Base-by-base conservation (phyloP, 2,797 vertebrate species). In the Poeciliopsis presidionis region DNA sequence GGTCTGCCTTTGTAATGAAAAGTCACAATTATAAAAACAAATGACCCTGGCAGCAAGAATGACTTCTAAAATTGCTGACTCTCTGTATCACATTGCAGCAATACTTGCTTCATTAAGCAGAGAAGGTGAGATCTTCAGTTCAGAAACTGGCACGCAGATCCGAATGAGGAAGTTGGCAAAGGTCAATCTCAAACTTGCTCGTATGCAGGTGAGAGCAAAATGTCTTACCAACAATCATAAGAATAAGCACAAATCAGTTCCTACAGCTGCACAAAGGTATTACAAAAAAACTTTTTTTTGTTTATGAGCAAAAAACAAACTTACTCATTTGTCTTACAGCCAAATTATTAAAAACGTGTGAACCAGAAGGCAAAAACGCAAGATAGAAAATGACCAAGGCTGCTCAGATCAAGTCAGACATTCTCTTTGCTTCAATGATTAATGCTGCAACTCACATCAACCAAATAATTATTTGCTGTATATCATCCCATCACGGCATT, bases 61-160 rank as follows among this genome's bases (percentile, higher is more conserved):
- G 87, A 87, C 92, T 92, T 92, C 82, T 81, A 92, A 90, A 92
- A 87, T 83, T 73, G 91, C 93, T 93, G 92, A 93, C 81, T 87
- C 71, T 20, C 13, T 75, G 78, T 83, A 43, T 88, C 79, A 78
- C 73, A 65, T 79, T 63, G 51, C 73, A 80, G 84, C 82, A 75
- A 75, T 86, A 55, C 84, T 89, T 91, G 92, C 88, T 90, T 92
- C 92, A 92, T 94, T 94, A 93, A 91, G 82, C 88, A 67, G 82
- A 78, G 90, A 94, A 93, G 92, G 92, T 93, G 90, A 93, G 90
- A 82, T 84, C 86, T 79, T 39, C 81, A 89, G 85, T 80, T 87
- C 74, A 88, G 86, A 70, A 63, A 89, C 81, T 85, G 78, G 73
- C 83, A 85, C 81, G 78, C 81, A 74, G 84, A 90, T 89, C 81